Percentiles rank a stretch among this genome's conserved stretches.
Conservation (phyloP, 2,888 invertebrate species). For the Maniola hyperantus region DNA sequence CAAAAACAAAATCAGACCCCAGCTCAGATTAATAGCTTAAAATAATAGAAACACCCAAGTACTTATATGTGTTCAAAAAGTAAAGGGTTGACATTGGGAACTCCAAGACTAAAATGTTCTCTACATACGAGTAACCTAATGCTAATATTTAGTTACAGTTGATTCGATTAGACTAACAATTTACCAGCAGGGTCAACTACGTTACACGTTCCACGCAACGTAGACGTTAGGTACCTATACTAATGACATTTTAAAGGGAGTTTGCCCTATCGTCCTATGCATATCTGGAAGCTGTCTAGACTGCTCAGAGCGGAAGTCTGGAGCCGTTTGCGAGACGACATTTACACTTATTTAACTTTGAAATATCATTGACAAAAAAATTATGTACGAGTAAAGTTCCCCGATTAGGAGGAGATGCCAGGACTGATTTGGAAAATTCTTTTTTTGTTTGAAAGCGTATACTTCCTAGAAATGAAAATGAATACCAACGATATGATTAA, state of each 20-base stretch:
- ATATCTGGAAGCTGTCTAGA: slow-evolving; percentile 65
- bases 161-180: slow-evolving; percentile 13
- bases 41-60: too few relatives aligned
- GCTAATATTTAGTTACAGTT: slow-evolving; percentile 10
- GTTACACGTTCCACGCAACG: background rate
- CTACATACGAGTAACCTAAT: background rate
- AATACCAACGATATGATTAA: too few relatives aligned
- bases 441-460: too few relatives aligned
- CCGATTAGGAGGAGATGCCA: too few relatives aligned
- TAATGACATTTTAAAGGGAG: slow-evolving; percentile 20
- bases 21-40: background rate
- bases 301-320: slow-evolving; percentile 27
- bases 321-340: slow-evolving; percentile 12
- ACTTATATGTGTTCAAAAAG: background rate
- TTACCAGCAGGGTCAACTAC: slow-evolving; percentile 4
- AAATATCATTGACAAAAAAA: background rate
- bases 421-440: too few relatives aligned
- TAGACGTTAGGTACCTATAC: background rate
- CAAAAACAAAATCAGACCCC: background rate
- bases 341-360: slow-evolving; percentile 10
- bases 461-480: too few relatives aligned
- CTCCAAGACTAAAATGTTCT: background rate
- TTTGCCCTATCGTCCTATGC: slow-evolving; percentile 40
- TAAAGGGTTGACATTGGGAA: background rate
- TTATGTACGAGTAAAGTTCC: too few relatives aligned